Evolutionary conservation across 2,888 invertebrate species (phyloP).

Genomic region (Drosophila robusta): DNA sequence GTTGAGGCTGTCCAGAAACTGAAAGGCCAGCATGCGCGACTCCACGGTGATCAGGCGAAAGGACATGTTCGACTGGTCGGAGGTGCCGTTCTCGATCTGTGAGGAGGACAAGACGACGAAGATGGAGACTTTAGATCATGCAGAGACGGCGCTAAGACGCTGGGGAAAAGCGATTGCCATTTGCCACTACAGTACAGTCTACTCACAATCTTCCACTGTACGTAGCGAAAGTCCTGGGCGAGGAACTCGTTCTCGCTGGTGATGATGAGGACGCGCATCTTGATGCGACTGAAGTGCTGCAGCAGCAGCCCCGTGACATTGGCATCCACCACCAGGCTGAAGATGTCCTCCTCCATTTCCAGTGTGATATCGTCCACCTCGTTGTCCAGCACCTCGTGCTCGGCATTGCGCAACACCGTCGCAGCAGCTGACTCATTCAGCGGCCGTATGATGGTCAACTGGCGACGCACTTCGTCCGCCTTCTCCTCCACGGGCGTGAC

Average conservation of each 20-base stretch:
- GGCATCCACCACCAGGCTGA: constrained; percentile 81
- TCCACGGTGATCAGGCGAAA: constrained; percentile 81
- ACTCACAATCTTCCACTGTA: constrained; percentile 85
- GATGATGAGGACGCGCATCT: constrained; percentile 83
- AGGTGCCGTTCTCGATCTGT: constrained; percentile 83
- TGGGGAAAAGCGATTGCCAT: constrained; percentile 8
- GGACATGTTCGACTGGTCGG: constrained; percentile 77
- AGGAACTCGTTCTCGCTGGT: constrained; percentile 83
- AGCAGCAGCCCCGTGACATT: constrained; percentile 84
- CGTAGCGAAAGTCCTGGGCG: constrained; percentile 83
- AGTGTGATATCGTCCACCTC: constrained; percentile 72
- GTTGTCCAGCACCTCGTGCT: constrained; percentile 76
- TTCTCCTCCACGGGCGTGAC: constrained; percentile 72
- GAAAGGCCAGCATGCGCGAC: constrained; percentile 82
- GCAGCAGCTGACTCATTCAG: constrained; percentile 68
- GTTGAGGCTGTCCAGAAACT: constrained; percentile 78
- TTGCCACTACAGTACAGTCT: constrained; percentile 68
- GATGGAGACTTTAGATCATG: constrained; percentile 24
- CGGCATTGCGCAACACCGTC: constrained; percentile 73
- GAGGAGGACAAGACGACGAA: background rate
- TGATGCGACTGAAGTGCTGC: constrained; percentile 79
- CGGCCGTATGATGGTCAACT: constrained; percentile 71
- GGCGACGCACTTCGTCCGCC: constrained; percentile 71
- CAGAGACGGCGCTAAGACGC: background rate
- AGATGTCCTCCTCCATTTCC: constrained; percentile 80